A percentile compares a stretch with the other conserved stretches of the same genome.
phyloP scores from a whole-genome alignment of 2,888 invertebrate genomes.

The Cancer borealis region DNA sequence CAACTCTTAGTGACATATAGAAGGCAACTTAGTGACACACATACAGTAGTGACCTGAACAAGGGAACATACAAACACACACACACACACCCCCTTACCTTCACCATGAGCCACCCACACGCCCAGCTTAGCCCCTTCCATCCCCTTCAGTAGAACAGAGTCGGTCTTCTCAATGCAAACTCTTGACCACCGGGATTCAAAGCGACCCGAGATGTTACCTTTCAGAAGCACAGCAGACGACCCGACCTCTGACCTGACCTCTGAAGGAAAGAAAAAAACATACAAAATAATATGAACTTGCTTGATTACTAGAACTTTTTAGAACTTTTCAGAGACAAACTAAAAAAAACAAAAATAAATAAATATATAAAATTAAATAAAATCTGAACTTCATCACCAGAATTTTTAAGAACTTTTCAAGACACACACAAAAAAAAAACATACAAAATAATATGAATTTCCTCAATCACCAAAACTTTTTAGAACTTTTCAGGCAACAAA shows the following conservation, averaged over 20 bases:
- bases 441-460: too few species aligned
- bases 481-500: not conserved
- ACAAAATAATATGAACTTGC: too few species aligned
- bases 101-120: constrained; percentile 98
- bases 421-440: not conserved
- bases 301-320: not conserved
- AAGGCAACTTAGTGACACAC: constrained; percentile 1
- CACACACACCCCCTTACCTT: constrained; percentile 84
- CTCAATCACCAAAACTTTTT: not conserved
- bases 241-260: constrained; percentile 78
- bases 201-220: constrained; percentile 93
- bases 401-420: not conserved
- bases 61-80: not conserved
- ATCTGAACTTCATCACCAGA: too few species aligned
- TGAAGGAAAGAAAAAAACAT: not conserved
- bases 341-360: not conserved
- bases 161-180: constrained; percentile 86
- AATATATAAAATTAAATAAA: too few species aligned
- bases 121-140: constrained; percentile 95
- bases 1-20: not conserved
- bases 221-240: constrained; percentile 86
- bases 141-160: constrained; percentile 91
- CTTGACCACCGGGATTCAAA: constrained; percentile 91
- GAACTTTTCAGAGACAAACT: not conserved
- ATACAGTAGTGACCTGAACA: not conserved